Conservation (phyloP, 2,113 vertebrate genomes). For the Anas platyrhynchos region DNA sequence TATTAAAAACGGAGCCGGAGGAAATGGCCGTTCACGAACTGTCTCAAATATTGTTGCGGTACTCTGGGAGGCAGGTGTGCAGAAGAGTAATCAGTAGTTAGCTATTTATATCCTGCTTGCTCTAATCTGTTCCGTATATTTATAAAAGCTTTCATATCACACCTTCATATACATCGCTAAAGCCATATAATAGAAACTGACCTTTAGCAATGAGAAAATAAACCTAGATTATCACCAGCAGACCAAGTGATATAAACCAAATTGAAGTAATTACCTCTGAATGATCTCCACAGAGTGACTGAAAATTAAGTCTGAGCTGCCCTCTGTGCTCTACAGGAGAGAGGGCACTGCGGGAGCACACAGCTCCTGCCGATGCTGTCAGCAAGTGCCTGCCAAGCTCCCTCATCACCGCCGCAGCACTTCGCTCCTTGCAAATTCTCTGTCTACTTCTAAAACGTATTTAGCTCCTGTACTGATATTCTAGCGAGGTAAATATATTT, state of each 20-base stretch:
- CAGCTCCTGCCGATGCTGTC: not conserved
- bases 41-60: not conserved
- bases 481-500: not conserved
- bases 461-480: not conserved
- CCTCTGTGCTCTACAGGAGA: not conserved
- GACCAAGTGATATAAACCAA: not conserved
- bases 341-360: not conserved
- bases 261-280: not conserved
- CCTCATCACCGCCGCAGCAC: not conserved
- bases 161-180: not conserved
- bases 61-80: not conserved
- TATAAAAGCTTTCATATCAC: not conserved
- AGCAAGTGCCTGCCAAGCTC: not conserved
- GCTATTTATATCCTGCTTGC: not conserved
- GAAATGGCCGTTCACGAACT: not conserved
- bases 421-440: accelerated
- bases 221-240: not conserved
- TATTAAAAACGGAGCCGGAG: not conserved
- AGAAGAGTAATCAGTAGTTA: not conserved
- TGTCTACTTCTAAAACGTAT: not conserved
- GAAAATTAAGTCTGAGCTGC: accelerated
- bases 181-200: too few species aligned
- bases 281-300: not conserved
- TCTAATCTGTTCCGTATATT: not conserved
- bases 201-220: not conserved